Conservation (phyloP, 2,113 vertebrate genomes). For the Athene cunicularia region DNA sequence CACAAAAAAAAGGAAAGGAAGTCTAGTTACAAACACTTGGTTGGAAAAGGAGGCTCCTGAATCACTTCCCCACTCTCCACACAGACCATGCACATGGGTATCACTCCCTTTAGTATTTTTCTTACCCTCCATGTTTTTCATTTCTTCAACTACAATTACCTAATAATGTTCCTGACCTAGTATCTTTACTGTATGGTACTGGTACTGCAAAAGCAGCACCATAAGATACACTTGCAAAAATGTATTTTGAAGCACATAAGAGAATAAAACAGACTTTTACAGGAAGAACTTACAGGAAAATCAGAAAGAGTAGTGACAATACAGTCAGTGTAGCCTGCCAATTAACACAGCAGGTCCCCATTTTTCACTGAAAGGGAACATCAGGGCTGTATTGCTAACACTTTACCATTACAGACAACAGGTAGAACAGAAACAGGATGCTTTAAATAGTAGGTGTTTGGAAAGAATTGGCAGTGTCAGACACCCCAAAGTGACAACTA, state of each 20-base stretch:
- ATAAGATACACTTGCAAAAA: background rate
- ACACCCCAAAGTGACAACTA: slow-evolving; percentile 11
- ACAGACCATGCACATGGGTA: background rate
- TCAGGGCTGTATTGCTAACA: background rate
- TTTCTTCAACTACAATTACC: background rate
- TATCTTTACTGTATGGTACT: background rate
- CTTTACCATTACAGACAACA: background rate
- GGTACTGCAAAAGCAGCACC: background rate
- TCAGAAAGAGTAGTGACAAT: background rate
- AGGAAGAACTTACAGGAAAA: background rate
- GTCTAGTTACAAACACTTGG: background rate
- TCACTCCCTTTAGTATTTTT: background rate
- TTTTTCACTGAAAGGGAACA: background rate
- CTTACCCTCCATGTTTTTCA: background rate
- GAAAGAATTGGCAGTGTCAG: slow-evolving; percentile 1
- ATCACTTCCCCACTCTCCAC: background rate
- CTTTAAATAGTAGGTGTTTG: slow-evolving; percentile 50
- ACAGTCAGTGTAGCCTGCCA: background rate
- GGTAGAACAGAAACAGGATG: background rate
- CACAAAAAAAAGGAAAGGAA: background rate
- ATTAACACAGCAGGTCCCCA: background rate
- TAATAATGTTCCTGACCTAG: background rate
- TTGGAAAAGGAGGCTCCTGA: background rate
- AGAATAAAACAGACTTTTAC: background rate
- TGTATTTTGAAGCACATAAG: background rate